Base-by-base conservation (phyloP, 1,140 invertebrate species). In the Bombus breviceps region DNA sequence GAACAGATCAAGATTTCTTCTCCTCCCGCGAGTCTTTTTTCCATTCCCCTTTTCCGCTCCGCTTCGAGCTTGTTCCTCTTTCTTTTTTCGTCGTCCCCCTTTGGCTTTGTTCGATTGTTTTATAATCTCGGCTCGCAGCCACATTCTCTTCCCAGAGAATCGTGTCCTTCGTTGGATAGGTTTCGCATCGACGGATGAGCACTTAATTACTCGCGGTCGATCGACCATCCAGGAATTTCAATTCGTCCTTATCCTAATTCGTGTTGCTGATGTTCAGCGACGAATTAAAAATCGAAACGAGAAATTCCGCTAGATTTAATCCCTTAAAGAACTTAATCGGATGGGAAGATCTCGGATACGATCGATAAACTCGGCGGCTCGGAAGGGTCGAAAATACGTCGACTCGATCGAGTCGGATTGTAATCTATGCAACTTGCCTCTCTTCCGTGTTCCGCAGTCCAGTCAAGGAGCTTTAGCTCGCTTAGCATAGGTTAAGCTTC, bases 371-470 rank as follows among this genome's bases (percentile, higher is more conserved):
- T 37, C 12, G 43, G 15, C 47, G 3, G 3, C 15, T 9, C 18
- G 10, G 28, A 37, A 12, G 15, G 34, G 32, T 81, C 28, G 47
- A 72, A 39, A 93, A 89, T 78, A 79, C 64, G 87, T 75, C 90
- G 89, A 92, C 90, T 93, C 92, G 90, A 94, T 94, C 92, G 92
- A 94, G 92, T 81, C 92, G 89, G 81, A 91, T 93, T 92, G 92
- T 94, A 93, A 94, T 94, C 91, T 92, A 91, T 88, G 92, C 91
- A 90, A 88, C 68, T 37, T 37, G 71, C 22, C n/a, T 74, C 82
- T 41, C 77, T 85, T 86, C 81, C 77, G 75, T 92, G 91, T 89
- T 88, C 88, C 88, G 76, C 86, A 87, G 89, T 90, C 85, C 87
- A 72, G 88, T 88, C 82, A 91, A 92, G 87, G 86, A 88, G 92